phyloP scores from a whole-genome alignment of 2,797 vertebrate species.

The Lagodon rhomboides region DNA sequence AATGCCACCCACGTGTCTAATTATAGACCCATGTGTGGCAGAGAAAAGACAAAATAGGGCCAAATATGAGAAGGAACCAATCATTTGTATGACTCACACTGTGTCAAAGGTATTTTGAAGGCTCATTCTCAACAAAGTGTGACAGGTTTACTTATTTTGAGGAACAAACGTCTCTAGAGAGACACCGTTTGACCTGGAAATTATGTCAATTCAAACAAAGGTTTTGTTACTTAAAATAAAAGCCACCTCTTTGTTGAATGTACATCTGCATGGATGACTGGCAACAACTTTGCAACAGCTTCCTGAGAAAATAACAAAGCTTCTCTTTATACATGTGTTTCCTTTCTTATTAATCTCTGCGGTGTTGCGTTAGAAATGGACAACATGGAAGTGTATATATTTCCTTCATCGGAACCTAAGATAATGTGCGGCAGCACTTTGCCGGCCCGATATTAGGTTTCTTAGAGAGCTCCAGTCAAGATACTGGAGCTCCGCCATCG shows the following conservation, averaged over 20 bases:
- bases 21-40: slow-evolving; percentile 10
- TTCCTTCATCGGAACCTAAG: background rate
- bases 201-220: slow-evolving; percentile 39
- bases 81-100: slow-evolving; percentile 33
- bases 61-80: slow-evolving; percentile 46
- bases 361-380: background rate
- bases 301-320: background rate
- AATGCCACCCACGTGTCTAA: slow-evolving; percentile 13
- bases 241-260: background rate
- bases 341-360: background rate
- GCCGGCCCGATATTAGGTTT: background rate
- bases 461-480: background rate
- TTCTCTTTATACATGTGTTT: slow-evolving; percentile 6
- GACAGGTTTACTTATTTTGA: slow-evolving; percentile 29
- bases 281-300: background rate
- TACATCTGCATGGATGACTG: slow-evolving; percentile 1
- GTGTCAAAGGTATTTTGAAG: slow-evolving; percentile 34
- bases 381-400: background rate
- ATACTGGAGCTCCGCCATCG: background rate
- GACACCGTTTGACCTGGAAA: slow-evolving; percentile 25
- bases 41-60: slow-evolving; percentile 11
- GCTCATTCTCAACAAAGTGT: slow-evolving; percentile 19
- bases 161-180: slow-evolving; percentile 40
- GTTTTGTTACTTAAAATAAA: slow-evolving; percentile 41
- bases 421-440: background rate